These are phyloP conservation scores for Illadopsis cleaveri DNA, from an alignment of 2,113 vertebrate genomes.

Conservation along the genomic window DNA sequence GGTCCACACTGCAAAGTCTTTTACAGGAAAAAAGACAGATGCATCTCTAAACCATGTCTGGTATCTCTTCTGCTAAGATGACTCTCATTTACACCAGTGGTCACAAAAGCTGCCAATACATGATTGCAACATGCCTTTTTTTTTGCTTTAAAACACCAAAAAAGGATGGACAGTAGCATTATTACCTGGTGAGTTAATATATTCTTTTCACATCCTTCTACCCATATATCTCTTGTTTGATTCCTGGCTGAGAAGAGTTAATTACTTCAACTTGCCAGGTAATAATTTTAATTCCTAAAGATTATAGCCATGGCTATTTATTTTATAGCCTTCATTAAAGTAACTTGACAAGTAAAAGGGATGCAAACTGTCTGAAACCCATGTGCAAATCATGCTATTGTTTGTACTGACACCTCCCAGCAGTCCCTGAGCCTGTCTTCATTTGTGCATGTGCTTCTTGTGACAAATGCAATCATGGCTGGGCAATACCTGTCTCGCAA, in stretches of 20 bases:
- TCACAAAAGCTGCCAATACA: not conserved
- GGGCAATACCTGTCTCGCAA: constrained; percentile 36
- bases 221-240: constrained; percentile 33
- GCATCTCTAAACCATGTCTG: not conserved
- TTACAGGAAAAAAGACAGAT: not conserved
- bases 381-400: constrained; percentile 44
- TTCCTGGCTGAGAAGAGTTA: constrained; percentile 51
- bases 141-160: not conserved
- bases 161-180: not conserved
- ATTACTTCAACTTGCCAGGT: constrained; percentile 59
- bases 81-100: not conserved
- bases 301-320: constrained; percentile 46
- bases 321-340: constrained; percentile 64
- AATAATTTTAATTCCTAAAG: constrained; percentile 61
- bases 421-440: constrained; percentile 30
- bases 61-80: not conserved
- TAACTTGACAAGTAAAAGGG: constrained; percentile 53
- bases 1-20: not conserved
- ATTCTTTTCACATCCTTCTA: constrained; percentile 22
- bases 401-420: constrained; percentile 51
- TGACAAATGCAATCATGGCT: constrained; percentile 47
- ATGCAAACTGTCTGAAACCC: constrained; percentile 15
- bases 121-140: not conserved
- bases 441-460: constrained; percentile 32
- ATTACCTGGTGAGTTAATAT: constrained; percentile 8